phyloP scores from a whole-genome alignment of 2,113 vertebrate species.

The Lota lota region DNA sequence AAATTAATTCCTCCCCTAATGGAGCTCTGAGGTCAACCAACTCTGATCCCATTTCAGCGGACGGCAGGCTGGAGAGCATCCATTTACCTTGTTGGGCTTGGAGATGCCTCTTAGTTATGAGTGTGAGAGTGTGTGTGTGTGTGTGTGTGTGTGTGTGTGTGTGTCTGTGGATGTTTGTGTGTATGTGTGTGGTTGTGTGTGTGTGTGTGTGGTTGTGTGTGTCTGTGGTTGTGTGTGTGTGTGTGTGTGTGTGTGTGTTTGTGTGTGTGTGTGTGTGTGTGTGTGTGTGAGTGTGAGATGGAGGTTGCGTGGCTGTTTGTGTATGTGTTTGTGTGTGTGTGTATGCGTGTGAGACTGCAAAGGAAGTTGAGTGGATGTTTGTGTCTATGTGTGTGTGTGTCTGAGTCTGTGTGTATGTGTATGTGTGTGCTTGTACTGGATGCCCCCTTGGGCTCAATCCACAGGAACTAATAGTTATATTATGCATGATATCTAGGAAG shows the following conservation, averaged over 20 bases:
- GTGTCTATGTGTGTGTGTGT: neutral
- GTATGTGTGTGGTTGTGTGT: too few relatives aligned
- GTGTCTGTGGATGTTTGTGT: constrained; percentile 2
- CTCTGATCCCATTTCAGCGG: constrained; percentile 75
- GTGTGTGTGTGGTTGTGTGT: too few relatives aligned
- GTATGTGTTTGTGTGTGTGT: constrained; percentile 1
- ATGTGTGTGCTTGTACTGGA: constrained; percentile 51
- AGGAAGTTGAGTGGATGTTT: neutral
- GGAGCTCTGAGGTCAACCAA: constrained; percentile 75
- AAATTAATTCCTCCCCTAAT: constrained; percentile 83
- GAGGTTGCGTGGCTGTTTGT: neutral
- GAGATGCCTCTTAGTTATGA: constrained; percentile 27
- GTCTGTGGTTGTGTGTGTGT: neutral
- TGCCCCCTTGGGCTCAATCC: constrained; percentile 62
- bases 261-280: constrained; percentile 6
- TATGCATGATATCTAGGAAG: constrained; percentile 62
- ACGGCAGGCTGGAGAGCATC: constrained; percentile 54
- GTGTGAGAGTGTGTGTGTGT: neutral
- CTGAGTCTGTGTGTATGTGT: neutral
- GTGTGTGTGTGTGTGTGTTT: constrained; percentile 1
- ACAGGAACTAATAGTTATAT: constrained; percentile 64
- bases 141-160: neutral
- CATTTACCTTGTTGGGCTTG: constrained; percentile 59
- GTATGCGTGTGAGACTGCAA: neutral
- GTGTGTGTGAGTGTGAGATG: too few relatives aligned